Base-by-base conservation (phyloP, 2,113 vertebrate species). In the Pao palembangensis region DNA sequence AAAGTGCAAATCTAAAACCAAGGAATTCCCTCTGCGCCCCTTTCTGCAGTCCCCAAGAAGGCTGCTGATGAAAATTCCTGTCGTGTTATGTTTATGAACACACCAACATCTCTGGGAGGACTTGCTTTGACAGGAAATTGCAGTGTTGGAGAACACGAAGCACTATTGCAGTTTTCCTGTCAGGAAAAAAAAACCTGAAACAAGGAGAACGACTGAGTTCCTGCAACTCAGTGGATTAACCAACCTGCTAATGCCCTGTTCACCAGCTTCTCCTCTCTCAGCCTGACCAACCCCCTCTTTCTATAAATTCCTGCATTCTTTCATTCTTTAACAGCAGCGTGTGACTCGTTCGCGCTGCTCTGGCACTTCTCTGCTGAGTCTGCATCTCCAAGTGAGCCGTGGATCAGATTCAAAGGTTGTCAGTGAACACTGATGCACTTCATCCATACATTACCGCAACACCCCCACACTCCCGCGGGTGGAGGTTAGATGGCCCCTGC, bases 261-360 rank as follows among this genome's bases (percentile, higher is more conserved):
- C 55, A 60, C 75, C 57, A 76, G 72, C 80, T 55, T 70, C 78
- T 54, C 70, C 57, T 50, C 4, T 6, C 55, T 21, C n/a, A 18
- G 47, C 47, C 47, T 1, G 18, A 18, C 72, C 54, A 13, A 11
- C 52, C 79, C 73, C 70, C 68, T 59, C 74, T 62, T 67, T 19
- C 58, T 52, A 62, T 69, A 85, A 88, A 84, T 80, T 80, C 84
- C 71, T 25, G 54, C 79, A 90, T 91, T 89, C 87, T 87, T 89
- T 86, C 75, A 76, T 83, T 86, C 68, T 76, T 87, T 85, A 61
- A 65, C 83, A 82, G 64, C 62, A 21, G 59, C 48, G 64, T 68
- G 81, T 76, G 61, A 87, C 64, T 53, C 63, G 69, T 61, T 81
- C 65, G 73, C 76, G 20, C 68, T 34, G 21, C 63, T 41, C 53